A percentile compares a stretch with the other conserved stretches of the same genome.
Conservation (phyloP, 2,888 invertebrate genomes). For the Myopa testacea region DNA sequence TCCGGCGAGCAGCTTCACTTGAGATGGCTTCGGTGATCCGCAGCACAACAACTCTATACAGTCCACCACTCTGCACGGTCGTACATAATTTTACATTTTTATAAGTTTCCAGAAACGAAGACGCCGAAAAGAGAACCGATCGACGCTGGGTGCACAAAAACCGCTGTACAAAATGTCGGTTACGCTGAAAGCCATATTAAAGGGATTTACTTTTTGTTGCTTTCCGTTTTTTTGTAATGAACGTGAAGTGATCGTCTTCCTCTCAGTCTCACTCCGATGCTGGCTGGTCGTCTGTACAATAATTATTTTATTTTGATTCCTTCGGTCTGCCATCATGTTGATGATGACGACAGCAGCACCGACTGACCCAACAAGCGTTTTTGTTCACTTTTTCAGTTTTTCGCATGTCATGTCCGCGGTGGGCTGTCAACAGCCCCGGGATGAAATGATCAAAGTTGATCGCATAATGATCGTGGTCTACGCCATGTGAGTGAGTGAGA, state of each 20-base stretch:
- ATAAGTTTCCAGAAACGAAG: slow-evolving; percentile 47
- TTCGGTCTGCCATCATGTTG: neutral
- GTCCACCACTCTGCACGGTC: slow-evolving; percentile 41
- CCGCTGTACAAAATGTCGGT: slow-evolving; percentile 63
- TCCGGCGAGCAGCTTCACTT: slow-evolving; percentile 20
- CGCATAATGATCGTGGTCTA: slow-evolving; percentile 61
- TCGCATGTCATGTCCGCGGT: slow-evolving; percentile 65
- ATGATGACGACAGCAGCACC: slow-evolving; percentile 14
- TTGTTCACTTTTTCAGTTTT: slow-evolving; percentile 44
- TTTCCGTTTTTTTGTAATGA: slow-evolving; percentile 39
- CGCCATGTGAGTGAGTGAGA: neutral
- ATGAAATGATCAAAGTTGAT: slow-evolving; percentile 67
- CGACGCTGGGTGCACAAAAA: slow-evolving; percentile 21
- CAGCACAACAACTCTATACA: slow-evolving; percentile 33
- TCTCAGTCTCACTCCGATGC: neutral
- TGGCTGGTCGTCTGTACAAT: slow-evolving; percentile 11
- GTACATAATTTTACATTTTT: slow-evolving; percentile 65
- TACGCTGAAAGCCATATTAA: slow-evolving; percentile 60
- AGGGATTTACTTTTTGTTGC: neutral
- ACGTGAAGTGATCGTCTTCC: slow-evolving; percentile 1
- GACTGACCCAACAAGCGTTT: slow-evolving; percentile 25
- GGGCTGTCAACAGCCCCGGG: slow-evolving; percentile 66
- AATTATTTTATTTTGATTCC: slow-evolving; percentile 33
- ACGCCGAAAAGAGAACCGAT: slow-evolving; percentile 42
- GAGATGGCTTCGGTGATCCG: slow-evolving; percentile 5